Conservation (phyloP, 2,888 invertebrate species). For the Drosophila parthenogenetica region DNA sequence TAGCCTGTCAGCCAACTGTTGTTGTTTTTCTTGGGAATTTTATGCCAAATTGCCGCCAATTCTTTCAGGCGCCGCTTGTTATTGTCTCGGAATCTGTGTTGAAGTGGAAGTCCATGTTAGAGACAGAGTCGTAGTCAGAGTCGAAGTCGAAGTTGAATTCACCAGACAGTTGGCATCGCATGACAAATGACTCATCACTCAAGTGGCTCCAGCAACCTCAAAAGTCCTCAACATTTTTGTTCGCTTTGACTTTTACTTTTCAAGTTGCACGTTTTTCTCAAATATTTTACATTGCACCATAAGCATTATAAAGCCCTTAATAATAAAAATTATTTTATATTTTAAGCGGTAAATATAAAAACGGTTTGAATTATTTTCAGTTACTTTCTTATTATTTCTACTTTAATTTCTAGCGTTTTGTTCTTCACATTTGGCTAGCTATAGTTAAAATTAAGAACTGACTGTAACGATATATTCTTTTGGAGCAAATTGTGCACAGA, state of each 20-base stretch:
- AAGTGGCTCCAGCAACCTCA: constrained; percentile 61
- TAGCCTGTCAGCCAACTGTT: constrained; percentile 59
- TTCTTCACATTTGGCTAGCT: constrained; percentile 54
- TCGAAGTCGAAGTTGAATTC: constrained; percentile 32
- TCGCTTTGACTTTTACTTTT: constrained; percentile 51
- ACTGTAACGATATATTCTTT: constrained; percentile 57
- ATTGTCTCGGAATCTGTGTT: constrained; percentile 25
- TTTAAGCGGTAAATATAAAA: neutral
- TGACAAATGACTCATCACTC: constrained; percentile 68
- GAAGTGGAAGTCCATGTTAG: constrained; percentile 38
- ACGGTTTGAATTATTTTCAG: neutral
- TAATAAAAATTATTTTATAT: neutral
- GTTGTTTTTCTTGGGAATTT: constrained; percentile 42
- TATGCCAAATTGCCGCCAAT: constrained; percentile 73
- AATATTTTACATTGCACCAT: constrained; percentile 20
- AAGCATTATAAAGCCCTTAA: too few species aligned
- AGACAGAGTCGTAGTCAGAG: constrained; percentile 18
- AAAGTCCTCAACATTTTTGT: constrained; percentile 11
- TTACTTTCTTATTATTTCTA: too few species aligned
- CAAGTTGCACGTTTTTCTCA: constrained; percentile 39
- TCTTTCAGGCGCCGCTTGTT: constrained; percentile 64
- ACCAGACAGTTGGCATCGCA: constrained; percentile 58
- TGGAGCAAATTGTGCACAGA: constrained; percentile 37
- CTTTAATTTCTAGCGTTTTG: constrained; percentile 25
- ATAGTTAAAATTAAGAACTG: constrained; percentile 18